phyloP scores from a whole-genome alignment of 2,888 invertebrate genomes.

The Patella caerulea region DNA sequence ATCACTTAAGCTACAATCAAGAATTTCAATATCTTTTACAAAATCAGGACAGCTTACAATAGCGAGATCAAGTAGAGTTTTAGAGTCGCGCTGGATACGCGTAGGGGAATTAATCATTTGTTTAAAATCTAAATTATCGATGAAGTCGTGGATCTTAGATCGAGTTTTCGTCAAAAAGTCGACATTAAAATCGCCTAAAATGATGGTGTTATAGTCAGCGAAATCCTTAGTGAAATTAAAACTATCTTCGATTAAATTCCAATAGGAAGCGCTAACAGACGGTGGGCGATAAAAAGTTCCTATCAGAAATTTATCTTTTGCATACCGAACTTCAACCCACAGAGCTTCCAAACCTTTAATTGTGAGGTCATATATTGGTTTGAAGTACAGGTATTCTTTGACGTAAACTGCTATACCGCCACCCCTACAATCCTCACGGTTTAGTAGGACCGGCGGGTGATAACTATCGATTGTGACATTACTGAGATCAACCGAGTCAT shows the following conservation, averaged over 20 bases:
- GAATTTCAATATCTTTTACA: neutral
- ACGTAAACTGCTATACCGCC: slow-evolving; percentile 1
- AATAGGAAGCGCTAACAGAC: neutral
- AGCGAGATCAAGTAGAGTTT: slow-evolving; percentile 1
- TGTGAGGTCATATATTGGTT: neutral
- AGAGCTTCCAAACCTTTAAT: neutral
- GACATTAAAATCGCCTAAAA: slow-evolving; percentile 3
- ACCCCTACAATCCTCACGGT: neutral
- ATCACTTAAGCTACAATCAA: neutral
- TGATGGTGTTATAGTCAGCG: neutral
- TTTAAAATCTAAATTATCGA: neutral
- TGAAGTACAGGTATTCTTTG: neutral
- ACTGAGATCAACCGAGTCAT: neutral
- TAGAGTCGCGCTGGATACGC: neutral
- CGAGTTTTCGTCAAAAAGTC: neutral
- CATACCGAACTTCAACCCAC: neutral
- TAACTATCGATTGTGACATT: neutral
- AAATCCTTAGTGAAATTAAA: slow-evolving; percentile 2
- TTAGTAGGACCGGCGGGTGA: neutral
- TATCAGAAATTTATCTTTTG: neutral
- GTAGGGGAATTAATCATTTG: neutral
- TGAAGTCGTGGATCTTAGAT: neutral
- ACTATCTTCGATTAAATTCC: slow-evolving; percentile 3
- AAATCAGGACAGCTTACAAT: neutral
- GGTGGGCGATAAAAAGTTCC: neutral